These are phyloP conservation scores for Ctenopoma multispine DNA, from an alignment of 2,797 vertebrate species.

Conservation along the genomic window DNA sequence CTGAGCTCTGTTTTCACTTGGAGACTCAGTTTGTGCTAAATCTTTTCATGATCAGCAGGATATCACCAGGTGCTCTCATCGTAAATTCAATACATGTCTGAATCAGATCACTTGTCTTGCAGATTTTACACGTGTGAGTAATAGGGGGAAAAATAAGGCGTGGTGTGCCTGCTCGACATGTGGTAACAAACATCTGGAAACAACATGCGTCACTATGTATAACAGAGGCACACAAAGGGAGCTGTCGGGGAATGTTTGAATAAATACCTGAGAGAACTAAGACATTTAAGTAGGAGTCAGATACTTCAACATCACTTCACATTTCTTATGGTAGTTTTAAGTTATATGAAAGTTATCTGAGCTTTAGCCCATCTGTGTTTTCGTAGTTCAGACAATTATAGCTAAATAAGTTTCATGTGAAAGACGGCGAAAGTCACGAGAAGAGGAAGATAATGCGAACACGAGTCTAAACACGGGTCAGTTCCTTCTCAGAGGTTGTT, in stretches of 20 bases:
- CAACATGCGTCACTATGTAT: constrained; percentile 68
- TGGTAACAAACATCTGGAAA: constrained; percentile 80
- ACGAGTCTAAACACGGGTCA: constrained; percentile 8
- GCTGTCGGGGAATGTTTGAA: constrained; percentile 36
- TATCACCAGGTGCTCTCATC: constrained; percentile 37
- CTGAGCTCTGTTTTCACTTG: constrained; percentile 27
- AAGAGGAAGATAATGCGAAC: background rate
- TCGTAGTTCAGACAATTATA: background rate
- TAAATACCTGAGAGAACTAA: constrained; percentile 32
- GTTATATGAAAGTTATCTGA: background rate
- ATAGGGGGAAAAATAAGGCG: constrained; percentile 55
- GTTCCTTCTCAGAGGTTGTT: constrained; percentile 14
- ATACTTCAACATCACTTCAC: background rate
- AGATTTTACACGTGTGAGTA: constrained; percentile 58
- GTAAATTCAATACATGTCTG: constrained; percentile 42
- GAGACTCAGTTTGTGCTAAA: constrained; percentile 17
- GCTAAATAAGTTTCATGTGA: constrained; percentile 39
- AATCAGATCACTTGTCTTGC: constrained; percentile 65
- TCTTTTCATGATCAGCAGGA: constrained; percentile 16
- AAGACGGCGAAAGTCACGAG: constrained; percentile 29
- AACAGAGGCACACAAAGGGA: constrained; percentile 47
- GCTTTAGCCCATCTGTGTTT: constrained; percentile 12
- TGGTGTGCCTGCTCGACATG: constrained; percentile 63
- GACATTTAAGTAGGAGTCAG: background rate
- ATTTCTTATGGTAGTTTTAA: no score